Percentiles rank a stretch among this genome's conserved stretches.
Evolutionary conservation across 1,140 invertebrate species (phyloP).

Genomic region (Muscidifurax raptorellus): DNA sequence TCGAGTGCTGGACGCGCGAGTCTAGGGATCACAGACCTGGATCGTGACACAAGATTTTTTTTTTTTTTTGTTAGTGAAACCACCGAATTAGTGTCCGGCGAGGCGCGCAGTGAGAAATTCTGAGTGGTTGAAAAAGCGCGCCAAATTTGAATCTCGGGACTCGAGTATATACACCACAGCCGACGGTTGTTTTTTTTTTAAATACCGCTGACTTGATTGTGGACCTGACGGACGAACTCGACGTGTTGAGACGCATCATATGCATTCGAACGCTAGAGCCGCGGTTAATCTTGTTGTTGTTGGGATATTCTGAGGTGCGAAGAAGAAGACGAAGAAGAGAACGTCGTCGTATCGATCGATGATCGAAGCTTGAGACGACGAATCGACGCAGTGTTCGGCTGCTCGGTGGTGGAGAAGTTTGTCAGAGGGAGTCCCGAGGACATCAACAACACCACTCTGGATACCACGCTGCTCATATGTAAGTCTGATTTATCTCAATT

Average conservation of each 20-base stretch:
- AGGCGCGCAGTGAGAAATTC: conserved; percentile 36
- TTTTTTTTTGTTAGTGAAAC: too few relatives aligned
- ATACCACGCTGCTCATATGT: conserved; percentile 75
- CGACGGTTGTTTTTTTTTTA: too few relatives aligned
- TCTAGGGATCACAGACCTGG: conserved; percentile 47
- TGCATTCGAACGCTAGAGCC: neutral
- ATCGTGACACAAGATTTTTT: conserved; percentile 17
- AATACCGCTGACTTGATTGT: too few relatives aligned
- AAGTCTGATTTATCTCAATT: conserved; percentile 61
- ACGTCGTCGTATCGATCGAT: neutral
- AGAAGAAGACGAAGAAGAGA: conserved; percentile 3
- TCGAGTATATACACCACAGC: neutral
- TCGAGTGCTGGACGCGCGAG: conserved; percentile 44
- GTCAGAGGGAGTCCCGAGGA: conserved; percentile 66
- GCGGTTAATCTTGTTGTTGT: neutral
- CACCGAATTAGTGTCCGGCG: neutral
- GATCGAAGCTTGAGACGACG: conserved; percentile 40
- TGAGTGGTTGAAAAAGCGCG: conserved; percentile 50
- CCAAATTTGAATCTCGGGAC: conserved; percentile 50
- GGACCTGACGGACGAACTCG: neutral
- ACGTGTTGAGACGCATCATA: neutral
- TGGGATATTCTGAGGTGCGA: conserved; percentile 52
- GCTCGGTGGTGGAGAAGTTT: conserved; percentile 68
- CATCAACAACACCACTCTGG: conserved; percentile 73
- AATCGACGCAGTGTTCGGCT: conserved; percentile 34